Evolutionary conservation across 1,140 invertebrate genomes (phyloP), one percentile per base, ranked within the genome.

Genomic region (Telenomus remus): DNA sequence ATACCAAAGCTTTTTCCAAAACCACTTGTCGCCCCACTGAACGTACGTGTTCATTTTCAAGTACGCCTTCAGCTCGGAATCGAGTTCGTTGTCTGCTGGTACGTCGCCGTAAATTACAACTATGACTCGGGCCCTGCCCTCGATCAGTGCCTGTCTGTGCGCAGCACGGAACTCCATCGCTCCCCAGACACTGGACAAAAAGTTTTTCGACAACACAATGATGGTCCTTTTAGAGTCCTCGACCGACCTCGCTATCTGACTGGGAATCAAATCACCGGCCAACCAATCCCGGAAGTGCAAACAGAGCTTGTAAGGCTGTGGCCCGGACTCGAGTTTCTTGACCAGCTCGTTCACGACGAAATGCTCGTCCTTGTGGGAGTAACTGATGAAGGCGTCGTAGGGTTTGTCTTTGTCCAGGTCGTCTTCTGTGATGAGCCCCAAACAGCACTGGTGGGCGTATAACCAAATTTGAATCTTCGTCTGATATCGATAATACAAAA

Each of bases 321-420:
- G 82, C 0, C 90, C 91, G 7, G 82, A 83, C 82, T 94, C 93
- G n/a, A 97, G 83, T 44, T 90, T 89, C 0, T 91, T 87, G 37
- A 95, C 89, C 14, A 97, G 81, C 48, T 92, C 87, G 4, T 92
- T 87, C 0, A 91, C 84, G 0, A 97, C 91, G 82, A 94, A 95
- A 3, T 91, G 89, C 57, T 93, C 91, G 82, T 98, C 96, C 79
- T 92, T 91, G 78, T 95, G 92, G 0, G 95, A 94, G 81, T 94
- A 97, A 65, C 95, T 96, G 37, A 97, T 90, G 83, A 97, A 97
- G 0, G 94, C 95, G 80, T 98, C 96, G 83, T 93, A 96, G 5
- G 89, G 81, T 81, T 95, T 95, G 47, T 95, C 91, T 70, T 92
- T 91, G 78, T 95, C 94, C 0, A 94, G 76, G 68, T 95, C 93